These are phyloP conservation scores for Nasua narica DNA, from an alignment of 2,797 vertebrate species.

Conservation along the genomic window DNA sequence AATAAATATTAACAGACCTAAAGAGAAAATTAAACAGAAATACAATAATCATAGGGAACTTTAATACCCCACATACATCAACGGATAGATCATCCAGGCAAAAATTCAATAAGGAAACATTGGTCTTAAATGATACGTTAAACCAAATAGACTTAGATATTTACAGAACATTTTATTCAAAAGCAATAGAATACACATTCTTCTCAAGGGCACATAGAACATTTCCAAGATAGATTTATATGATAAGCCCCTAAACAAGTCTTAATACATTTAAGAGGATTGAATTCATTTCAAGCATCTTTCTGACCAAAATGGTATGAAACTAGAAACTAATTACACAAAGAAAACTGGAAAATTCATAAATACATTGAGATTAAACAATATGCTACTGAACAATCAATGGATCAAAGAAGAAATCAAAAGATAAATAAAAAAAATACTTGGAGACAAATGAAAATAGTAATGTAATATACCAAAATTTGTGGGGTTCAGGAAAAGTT, in stretches of 20 bases:
- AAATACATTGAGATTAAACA: neutral
- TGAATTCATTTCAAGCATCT: neutral
- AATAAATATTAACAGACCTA: neutral
- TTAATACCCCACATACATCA: neutral
- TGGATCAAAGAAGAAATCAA: neutral
- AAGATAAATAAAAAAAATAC: neutral
- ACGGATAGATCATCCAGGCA: neutral
- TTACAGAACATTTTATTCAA: neutral
- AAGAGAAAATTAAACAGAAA: neutral
- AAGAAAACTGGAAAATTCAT: neutral
- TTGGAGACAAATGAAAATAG: neutral
- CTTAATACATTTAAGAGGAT: neutral
- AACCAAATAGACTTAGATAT: neutral
- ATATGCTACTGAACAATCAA: neutral
- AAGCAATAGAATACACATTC: neutral
- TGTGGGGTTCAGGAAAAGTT: neutral
- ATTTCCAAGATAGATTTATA: neutral
- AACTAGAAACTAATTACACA: neutral
- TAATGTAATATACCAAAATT: neutral
- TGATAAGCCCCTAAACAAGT: neutral
- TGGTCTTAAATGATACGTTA: neutral
- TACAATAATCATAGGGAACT: neutral
- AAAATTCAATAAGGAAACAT: neutral
- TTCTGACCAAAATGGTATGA: neutral
- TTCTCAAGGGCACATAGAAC: neutral